Conservation (phyloP, 2,888 invertebrate genomes). For the Conomelus anceps region DNA sequence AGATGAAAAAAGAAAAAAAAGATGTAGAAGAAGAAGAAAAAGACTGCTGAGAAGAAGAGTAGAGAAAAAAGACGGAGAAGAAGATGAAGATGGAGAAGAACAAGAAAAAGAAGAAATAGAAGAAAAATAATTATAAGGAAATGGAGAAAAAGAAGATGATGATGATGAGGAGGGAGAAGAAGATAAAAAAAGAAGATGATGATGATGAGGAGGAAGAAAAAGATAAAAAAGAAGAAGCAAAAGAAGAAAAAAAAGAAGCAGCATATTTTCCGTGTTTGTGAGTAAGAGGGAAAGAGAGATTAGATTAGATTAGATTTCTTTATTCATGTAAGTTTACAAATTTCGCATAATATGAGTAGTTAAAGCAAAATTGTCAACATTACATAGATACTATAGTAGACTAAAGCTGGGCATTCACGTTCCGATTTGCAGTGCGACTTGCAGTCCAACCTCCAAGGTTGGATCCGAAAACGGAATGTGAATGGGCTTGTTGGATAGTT, state of each 20-base stretch:
- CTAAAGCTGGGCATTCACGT: too few species aligned
- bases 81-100: neutral
- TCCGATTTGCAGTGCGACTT: too few species aligned
- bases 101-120: neutral
- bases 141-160: neutral
- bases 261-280: too few species aligned
- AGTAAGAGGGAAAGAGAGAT: too few species aligned
- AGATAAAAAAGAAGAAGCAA: neutral
- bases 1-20: neutral
- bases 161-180: neutral
- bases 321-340: too few species aligned
- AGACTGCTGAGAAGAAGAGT: neutral
- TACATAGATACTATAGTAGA: too few species aligned
- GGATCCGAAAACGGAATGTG: too few species aligned
- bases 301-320: too few species aligned
- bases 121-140: neutral
- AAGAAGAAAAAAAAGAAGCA: neutral
- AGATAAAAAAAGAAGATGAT: neutral
- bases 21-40: neutral
- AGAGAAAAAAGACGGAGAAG: neutral
- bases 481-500: too few species aligned
- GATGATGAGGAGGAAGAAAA: neutral
- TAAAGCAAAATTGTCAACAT: too few species aligned
- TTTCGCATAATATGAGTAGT: too few species aligned
- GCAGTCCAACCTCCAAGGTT: too few species aligned